Evolutionary conservation across 2,113 vertebrate species (phyloP), one percentile per base, ranked within the genome.

Genomic region (Noctilio leporinus): DNA sequence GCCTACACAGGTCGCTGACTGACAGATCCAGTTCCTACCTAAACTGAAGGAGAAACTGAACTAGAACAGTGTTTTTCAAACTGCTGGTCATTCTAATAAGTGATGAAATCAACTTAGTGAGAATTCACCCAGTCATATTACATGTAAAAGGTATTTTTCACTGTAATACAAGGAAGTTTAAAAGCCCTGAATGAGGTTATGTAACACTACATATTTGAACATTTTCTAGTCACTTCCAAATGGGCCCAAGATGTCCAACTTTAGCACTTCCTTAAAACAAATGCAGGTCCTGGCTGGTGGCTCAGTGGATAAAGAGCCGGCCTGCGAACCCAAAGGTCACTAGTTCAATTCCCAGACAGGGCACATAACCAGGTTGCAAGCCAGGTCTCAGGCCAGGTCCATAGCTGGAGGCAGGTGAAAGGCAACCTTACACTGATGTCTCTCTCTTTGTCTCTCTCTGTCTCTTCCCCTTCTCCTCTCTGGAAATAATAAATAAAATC

Each of bases 251-350:
- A 85, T 16, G 35, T 51, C n/a, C 2, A 57, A 67, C 86, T 77
- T 93, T 73, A 89, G 81, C 7, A 80, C 33, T 89, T 94, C 53
- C 20, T 83, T 93, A 90, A 91, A 94, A 82, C 57, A 87, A 91
- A 82, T 40, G 30, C 10, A 96, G 59, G n/a, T n/a, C n/a, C n/a
- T n/a, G n/a, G n/a, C n/a, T n/a, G n/a, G n/a, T n/a, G n/a, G n/a
- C n/a, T n/a, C n/a, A n/a, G n/a, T n/a, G n/a, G n/a, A n/a, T n/a
- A n/a, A n/a, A n/a, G n/a, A n/a, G n/a, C n/a, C n/a, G n/a, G n/a
- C n/a, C n/a, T n/a, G n/a, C n/a, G n/a, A n/a, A n/a, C n/a, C n/a
- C n/a, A n/a, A n/a, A n/a, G n/a, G n/a, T n/a, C n/a, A n/a, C n/a
- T n/a, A n/a, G n/a, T n/a, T n/a, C n/a, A n/a, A n/a, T n/a, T n/a